A percentile compares a stretch with the other conserved stretches of the same genome.
phyloP scores from a whole-genome alignment of 2,113 vertebrate genomes.

The Vanacampus margaritifer region DNA sequence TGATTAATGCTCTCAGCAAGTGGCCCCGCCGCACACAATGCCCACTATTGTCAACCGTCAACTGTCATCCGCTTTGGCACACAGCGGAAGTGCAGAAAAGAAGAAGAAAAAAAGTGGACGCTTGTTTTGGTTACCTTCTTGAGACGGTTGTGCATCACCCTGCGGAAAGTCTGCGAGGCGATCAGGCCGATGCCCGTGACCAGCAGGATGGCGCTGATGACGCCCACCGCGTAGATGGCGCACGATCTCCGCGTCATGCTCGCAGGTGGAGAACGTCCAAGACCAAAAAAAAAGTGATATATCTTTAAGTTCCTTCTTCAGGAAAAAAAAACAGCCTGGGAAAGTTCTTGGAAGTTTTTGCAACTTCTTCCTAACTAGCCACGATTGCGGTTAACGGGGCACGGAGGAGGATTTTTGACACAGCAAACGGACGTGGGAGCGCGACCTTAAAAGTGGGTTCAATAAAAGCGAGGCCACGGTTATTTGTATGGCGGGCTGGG shows the following conservation, averaged over 20 bases:
- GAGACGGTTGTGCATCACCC: constrained; percentile 64
- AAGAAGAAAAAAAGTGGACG: neutral
- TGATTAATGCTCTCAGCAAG: neutral
- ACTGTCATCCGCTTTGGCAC: neutral
- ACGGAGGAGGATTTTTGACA: neutral
- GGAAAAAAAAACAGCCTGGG: neutral
- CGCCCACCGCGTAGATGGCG: constrained; percentile 51
- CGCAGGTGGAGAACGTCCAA: constrained; percentile 23
- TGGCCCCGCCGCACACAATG: neutral
- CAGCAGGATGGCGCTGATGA: constrained; percentile 60
- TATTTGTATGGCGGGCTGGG: constrained; percentile 2
- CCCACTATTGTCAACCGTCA: neutral
- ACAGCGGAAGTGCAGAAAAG: neutral
- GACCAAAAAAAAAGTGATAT: neutral
- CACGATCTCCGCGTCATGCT: constrained; percentile 66
- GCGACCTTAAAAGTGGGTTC: constrained; percentile 2
- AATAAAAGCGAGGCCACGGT: neutral
- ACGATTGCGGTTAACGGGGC: neutral
- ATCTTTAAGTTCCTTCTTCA: neutral
- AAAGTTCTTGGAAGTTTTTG: neutral
- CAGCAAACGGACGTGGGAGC: neutral
- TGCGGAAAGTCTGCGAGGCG: constrained; percentile 52
- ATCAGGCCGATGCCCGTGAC: constrained; percentile 56
- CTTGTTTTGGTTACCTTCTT: constrained; percentile 65
- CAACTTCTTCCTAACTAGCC: neutral